Evolutionary conservation across 2,797 vertebrate species (phyloP).

Genomic region (Helicolenus hilgendorfi): DNA sequence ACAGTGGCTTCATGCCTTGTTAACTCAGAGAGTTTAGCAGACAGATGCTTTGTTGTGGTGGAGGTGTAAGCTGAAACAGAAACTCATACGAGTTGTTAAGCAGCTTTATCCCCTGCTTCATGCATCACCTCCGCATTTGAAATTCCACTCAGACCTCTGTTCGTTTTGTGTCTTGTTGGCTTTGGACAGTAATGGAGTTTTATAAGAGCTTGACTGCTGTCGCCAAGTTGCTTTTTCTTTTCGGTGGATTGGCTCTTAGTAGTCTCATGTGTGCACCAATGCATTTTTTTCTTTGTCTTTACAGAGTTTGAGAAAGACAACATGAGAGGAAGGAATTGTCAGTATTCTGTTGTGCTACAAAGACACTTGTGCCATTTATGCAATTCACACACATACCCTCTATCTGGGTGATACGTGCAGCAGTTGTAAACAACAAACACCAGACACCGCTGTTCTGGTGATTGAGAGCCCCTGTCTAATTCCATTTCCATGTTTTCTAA

Average conservation of each 20-base stretch:
- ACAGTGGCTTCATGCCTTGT: slow-evolving; percentile 35
- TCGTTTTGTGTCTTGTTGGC: slow-evolving; percentile 24
- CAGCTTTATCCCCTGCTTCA: slow-evolving; percentile 38
- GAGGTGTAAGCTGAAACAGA: slow-evolving; percentile 39
- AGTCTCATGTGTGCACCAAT: not conserved
- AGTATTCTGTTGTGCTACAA: slow-evolving; percentile 12
- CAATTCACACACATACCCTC: not conserved
- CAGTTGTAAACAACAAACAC: slow-evolving; percentile 35
- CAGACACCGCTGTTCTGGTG: not conserved
- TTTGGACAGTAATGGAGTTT: slow-evolving; percentile 22
- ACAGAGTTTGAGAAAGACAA: not conserved
- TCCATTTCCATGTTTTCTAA: not conserved
- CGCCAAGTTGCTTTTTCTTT: not conserved
- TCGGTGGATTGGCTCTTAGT: not conserved
- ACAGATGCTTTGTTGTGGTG: slow-evolving; percentile 25
- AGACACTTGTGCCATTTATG: not conserved
- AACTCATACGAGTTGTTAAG: slow-evolving; percentile 40
- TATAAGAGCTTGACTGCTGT: not conserved
- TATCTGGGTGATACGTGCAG: not conserved
- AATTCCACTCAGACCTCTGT: slow-evolving; percentile 34
- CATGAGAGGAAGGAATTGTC: not conserved
- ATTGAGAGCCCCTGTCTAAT: slow-evolving; percentile 1
- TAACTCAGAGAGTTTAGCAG: slow-evolving; percentile 16
- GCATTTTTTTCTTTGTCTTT: not conserved
- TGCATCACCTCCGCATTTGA: slow-evolving; percentile 38